phyloP scores from a whole-genome alignment of 2,797 vertebrate genomes.

The Limosa lapponica region DNA sequence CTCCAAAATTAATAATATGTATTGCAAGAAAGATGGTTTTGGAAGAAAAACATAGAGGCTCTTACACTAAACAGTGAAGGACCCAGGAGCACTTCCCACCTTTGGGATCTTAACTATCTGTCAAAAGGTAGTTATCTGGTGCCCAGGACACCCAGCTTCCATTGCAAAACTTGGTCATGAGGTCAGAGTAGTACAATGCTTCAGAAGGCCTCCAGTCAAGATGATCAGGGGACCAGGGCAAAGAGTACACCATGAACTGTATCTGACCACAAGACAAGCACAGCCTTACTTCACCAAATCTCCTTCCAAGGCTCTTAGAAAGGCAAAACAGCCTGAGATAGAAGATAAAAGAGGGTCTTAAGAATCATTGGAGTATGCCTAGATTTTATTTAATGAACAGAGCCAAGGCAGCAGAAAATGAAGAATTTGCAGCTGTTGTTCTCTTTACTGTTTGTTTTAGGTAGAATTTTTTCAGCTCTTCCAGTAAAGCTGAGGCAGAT shows the following conservation, averaged over 20 bases:
- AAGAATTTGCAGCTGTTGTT: background rate
- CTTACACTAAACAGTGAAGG: background rate
- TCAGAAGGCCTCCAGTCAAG: background rate
- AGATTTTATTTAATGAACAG: background rate
- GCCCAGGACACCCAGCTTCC: background rate
- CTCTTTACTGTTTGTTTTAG: background rate
- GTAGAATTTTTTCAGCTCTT: background rate
- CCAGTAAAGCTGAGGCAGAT: background rate
- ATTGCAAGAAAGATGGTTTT: background rate
- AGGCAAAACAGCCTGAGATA: background rate
- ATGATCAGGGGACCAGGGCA: background rate
- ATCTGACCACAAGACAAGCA: background rate
- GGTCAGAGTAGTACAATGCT: background rate
- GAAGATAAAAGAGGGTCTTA: background rate
- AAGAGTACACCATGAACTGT: background rate
- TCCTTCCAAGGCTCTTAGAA: background rate
- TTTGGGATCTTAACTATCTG: no score
- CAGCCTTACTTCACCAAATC: background rate
- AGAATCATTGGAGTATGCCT: background rate
- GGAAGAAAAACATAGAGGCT: background rate
- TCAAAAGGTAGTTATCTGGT: background rate
- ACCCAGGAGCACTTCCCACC: background rate
- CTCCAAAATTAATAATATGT: background rate
- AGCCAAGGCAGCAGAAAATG: background rate
- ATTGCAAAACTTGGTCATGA: rapidly evolving